phyloP scores from a whole-genome alignment of 2,113 vertebrate genomes.

The Electrona antarctica region DNA sequence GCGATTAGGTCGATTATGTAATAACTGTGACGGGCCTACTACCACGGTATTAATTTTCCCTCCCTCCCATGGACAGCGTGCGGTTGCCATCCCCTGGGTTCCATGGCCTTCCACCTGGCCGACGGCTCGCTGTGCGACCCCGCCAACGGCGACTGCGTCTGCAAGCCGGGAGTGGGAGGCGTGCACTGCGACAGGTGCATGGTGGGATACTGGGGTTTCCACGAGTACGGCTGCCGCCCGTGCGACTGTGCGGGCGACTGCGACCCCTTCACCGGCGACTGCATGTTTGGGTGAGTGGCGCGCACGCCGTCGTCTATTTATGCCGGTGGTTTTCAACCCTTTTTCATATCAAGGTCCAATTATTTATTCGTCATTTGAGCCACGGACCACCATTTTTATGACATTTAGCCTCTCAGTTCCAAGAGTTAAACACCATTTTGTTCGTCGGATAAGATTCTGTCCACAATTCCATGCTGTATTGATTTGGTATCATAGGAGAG shows the following conservation, averaged over 20 bases:
- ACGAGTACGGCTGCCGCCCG: constrained; percentile 89
- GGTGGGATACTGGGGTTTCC: constrained; percentile 95
- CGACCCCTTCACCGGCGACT: constrained; percentile 90
- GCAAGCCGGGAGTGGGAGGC: constrained; percentile 92
- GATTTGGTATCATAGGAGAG: no score
- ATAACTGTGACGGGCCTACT: no score
- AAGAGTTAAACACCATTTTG: no score
- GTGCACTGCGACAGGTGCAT: constrained; percentile 89
- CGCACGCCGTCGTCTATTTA: not conserved
- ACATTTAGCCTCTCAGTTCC: no score
- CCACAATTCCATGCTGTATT: no score
- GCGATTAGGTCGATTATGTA: no score
- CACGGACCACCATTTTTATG: no score
- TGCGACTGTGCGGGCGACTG: constrained; percentile 92
- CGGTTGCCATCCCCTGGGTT: constrained; percentile 88
- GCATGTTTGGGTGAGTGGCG: constrained; percentile 82
- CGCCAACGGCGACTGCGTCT: constrained; percentile 90
- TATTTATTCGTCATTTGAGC: no score
- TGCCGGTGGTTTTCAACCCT: no score
- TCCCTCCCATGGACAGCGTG: constrained; percentile 79
- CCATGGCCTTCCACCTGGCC: constrained; percentile 79
- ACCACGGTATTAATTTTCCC: not conserved
- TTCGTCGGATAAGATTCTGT: no score
- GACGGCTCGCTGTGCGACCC: constrained; percentile 83
- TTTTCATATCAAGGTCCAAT: no score